Base-by-base conservation (phyloP, 2,113 vertebrate species). In the Charina bottae region DNA sequence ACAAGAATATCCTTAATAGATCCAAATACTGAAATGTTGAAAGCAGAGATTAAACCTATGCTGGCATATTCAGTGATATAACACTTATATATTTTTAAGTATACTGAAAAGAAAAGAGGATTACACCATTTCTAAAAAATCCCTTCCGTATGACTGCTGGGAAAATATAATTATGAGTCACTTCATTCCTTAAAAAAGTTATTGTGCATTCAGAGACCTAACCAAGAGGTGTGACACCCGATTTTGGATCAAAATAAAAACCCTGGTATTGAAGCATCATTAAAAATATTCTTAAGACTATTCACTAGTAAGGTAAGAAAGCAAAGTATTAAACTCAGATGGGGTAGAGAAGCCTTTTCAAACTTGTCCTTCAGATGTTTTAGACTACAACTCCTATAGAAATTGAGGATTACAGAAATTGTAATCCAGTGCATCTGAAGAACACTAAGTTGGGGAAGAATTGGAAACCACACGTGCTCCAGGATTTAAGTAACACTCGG, bases 221-320 rank as follows among this genome's bases (percentile, higher is more conserved):
- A 90, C 7, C 24, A 92, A 92, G 91, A 90, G 90, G 6, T 92
- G 62, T 92, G 42, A 42, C 55, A 94, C 13, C 0, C 85, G 59
- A 17, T 83, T 95, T 92, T 92, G 95, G 90, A 93, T 93, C 49
- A 78, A 92, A 94, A 72, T 90, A n/a, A 86, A 53, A 85, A 90
- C 87, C 72, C 62, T 24, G 6, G 62, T 60, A 24, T n/a, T 87
- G n/a, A 26, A 12, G 19, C 56, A 37, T 60, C 89, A 0, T 2
- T 94, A 87, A 90, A 68, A 83, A 33, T 68, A 62, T 94, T 53
- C 60, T 94, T 33, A 23, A 19, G 26, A 95, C 24, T 15, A 9
- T 78, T 54, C 17, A 49, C 42, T 93, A 28, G 1, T 78, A 0
- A 0, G 53, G 42, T 49, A 58, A 94, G 90, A 86, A 88, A 60